Base-by-base conservation (phyloP, 2,888 invertebrate genomes). In the Nebria brevicollis region DNA sequence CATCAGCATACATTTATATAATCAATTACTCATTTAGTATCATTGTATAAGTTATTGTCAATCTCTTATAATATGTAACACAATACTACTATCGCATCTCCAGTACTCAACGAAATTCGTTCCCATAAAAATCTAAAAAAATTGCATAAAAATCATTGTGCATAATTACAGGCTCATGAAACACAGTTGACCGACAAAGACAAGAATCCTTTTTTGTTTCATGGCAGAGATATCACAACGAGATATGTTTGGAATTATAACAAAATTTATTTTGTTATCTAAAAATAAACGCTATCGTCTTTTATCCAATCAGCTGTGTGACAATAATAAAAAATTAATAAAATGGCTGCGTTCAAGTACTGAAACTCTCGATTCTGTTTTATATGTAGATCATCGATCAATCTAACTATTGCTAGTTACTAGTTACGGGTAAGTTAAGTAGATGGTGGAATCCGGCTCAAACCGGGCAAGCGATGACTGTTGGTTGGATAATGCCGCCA, bases 401-500 rank as follows among this genome's bases (percentile, higher is more conserved):
- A 73, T 75, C 15, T 15, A 43, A 66, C 78, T 78, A 78, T 78
- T 73, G 78, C 78, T 78, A 78, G 77, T 25, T 42, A 77, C 54
- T 25, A 68, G 20, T 72, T n/a, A 41, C 43, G 54, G 34, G 11
- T 34, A 72, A 20, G 68, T 54, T 54, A 72, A 77, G 72, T 77
- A 77, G 8, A 15, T 25, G 10, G n/a, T 20, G 42, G 54, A n/a
- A 54, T 4, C 34, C 2, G 34, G 5, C 72, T 80, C 72, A 80
- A 68, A 87, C 88, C 13, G 86, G 86, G 84, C 88, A 88, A 20
- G 86, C 74, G 66, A 88, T 82, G 15, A 85, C 82, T 72, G 84
- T 83, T n/a, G 89, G 89, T 83, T 89, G 88, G 83, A 96, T 92
- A 82, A 98, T 94, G 15, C 98, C 99, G 43, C 99, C 99, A 1